Base-by-base conservation (phyloP, 2,888 invertebrate species). In the Andrena chrysosceles region DNA sequence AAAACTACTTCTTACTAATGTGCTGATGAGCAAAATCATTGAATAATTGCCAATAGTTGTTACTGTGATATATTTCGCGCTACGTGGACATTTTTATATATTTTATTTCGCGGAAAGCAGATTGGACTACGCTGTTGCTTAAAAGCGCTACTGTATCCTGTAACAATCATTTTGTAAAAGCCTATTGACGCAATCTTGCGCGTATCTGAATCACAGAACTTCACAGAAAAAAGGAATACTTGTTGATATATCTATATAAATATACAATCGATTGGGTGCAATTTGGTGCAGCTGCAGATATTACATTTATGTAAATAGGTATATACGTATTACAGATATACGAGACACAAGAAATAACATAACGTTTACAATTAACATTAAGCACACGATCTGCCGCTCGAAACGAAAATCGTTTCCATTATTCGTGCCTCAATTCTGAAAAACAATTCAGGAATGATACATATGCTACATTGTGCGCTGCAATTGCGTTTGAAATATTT, bases 401-500 rank as follows among this genome's bases (percentile, higher is more conserved):
- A 16, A 31, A 33, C 13, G 20, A 20, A 42, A 63, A 63, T 60
- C 1, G 16, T 60, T 29, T 6, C 2, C 26, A 60, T 16, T n/a
- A 16, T 13, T 29, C 5, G n/a, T 16, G 16, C 16, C 31, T 29
- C 1, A 31, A 60, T 60, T 42, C 16, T 10, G 56, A 56, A 10
- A 26, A 23, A 8, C 13, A 23, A 13, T 23, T 10, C 10, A 1
- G 56, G 1, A 56, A 26, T 10, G 10, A 23, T 42, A n/a, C 42
- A 16, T 42, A 42, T 16, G 42, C 42, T 42, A 42, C 4, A 16
- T 42, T 13, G 26, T 1, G 4, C 23, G 23, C 26, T 56, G 20
- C 49, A 29, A 66, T 35, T 31, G 10, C 29, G 7, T 70, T 66
- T 81, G 23, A 71, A 81, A 81, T 70, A 71, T 70, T 54, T 48